phyloP scores from a whole-genome alignment of 2,888 invertebrate species.

The Silvanus unidentatus region DNA sequence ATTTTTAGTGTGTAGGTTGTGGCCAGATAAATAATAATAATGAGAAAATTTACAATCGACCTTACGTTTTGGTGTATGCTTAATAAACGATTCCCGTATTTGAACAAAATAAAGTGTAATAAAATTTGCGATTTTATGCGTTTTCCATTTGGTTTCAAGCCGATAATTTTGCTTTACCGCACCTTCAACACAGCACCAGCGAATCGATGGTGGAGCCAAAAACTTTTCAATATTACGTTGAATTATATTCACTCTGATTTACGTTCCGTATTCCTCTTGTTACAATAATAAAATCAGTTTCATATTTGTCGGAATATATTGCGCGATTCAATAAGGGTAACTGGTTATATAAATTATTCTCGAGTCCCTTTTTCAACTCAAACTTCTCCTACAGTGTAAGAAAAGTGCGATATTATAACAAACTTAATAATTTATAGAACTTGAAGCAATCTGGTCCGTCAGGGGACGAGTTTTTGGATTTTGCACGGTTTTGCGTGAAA shows the following conservation, averaged over 20 bases:
- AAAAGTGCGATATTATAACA: constrained; percentile 20
- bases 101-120: too few relatives aligned
- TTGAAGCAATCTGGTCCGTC: constrained; percentile 22
- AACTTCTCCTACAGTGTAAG: constrained; percentile 10
- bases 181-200: too few relatives aligned
- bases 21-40: too few relatives aligned
- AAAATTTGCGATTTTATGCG: too few relatives aligned
- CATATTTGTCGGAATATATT: constrained; percentile 19
- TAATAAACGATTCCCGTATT: too few relatives aligned
- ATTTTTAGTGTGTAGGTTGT: too few relatives aligned
- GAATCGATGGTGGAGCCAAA: background rate
- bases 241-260: background rate
- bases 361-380: background rate
- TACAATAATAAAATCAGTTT: constrained; percentile 21
- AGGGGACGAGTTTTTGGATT: constrained; percentile 19
- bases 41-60: too few relatives aligned
- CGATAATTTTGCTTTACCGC: too few relatives aligned
- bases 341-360: constrained; percentile 21
- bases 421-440: constrained; percentile 30
- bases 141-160: too few relatives aligned
- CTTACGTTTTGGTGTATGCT: too few relatives aligned
- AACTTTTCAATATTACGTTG: background rate
- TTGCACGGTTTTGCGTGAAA: constrained; percentile 12
- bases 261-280: background rate
- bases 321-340: constrained; percentile 13